Evolutionary conservation across 2,888 invertebrate genomes (phyloP), one percentile per base, ranked within the genome.

Genomic region (Choreutis nemorana): DNA sequence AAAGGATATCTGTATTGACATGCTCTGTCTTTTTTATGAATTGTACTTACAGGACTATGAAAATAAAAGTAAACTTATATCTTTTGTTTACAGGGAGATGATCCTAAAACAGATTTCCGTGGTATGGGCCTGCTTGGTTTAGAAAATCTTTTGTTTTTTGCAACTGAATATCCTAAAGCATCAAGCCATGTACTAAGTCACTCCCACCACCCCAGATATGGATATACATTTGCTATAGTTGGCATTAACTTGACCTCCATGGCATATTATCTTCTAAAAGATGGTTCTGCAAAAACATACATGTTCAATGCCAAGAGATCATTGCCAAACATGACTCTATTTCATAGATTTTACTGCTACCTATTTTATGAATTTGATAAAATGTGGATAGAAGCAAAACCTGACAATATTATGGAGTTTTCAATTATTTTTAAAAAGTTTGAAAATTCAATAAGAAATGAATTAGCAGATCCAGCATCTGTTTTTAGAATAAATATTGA

Each of bases 21-120:
- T 23, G 28, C 12, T n/a, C n/a, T n/a, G n/a, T n/a, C n/a, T n/a
- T n/a, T n/a, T n/a, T n/a, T n/a, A n/a, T n/a, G n/a, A n/a, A n/a
- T n/a, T n/a, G n/a, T n/a, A n/a, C n/a, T n/a, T n/a, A n/a, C n/a
- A n/a, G n/a, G n/a, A n/a, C n/a, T 14, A 10, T 14, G 18, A 18
- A 18, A 6, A n/a, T 12, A 14, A 12, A 6, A 7, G 3, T 23
- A n/a, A 23, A 26, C 3, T 32, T 31, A 7, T 28, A 23, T 29
- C 32, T 29, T 35, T 44, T 33, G 39, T 29, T 72, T 86, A 45
- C 81, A 88, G 83, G 98, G 98, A 9, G 94, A 95, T 51, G 97
- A 99, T 79, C 98, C 98, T 0, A 91, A 93, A 65, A 98, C 98
- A 1, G 98, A 99, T 73, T 99, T 99, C 56, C 86, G 98, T 29